These are phyloP conservation scores for Suricata suricatta DNA, from an alignment of 2,113 vertebrate species.

Conservation along the genomic window DNA sequence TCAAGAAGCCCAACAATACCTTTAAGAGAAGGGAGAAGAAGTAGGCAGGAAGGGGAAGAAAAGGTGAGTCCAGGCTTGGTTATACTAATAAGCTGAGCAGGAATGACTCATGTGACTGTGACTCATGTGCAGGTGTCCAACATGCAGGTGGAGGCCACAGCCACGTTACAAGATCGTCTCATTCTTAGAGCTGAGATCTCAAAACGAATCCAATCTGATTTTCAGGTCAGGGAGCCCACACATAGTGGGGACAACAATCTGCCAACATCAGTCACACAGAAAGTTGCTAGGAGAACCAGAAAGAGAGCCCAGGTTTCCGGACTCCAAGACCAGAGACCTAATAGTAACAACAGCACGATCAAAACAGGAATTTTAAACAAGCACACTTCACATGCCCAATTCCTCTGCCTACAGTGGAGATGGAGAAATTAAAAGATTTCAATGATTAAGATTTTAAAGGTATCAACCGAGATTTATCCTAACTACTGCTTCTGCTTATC, in stretches of 20 bases:
- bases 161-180: not conserved
- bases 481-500: not conserved
- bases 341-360: not conserved
- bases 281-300: not conserved
- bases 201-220: not conserved
- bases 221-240: not conserved
- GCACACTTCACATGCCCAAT: not conserved
- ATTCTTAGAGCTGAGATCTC: not conserved
- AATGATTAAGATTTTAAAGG: not conserved
- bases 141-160: not conserved
- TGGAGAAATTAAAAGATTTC: slow-evolving; percentile 18
- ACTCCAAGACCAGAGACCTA: not conserved
- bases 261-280: not conserved
- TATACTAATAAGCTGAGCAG: not conserved
- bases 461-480: not conserved
- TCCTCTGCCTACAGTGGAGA: not conserved
- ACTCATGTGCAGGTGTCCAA: not conserved
- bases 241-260: not conserved
- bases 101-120: not conserved
- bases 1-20: not conserved
- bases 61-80: not conserved
- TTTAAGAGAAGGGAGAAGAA: slow-evolving; percentile 12
- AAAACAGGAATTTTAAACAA: slow-evolving; percentile 5
- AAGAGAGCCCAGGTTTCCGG: not conserved
- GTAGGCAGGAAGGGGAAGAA: not conserved